Evolutionary conservation across 2,113 vertebrate genomes (phyloP), one percentile per base, ranked within the genome.

Genomic region (Gobio gobio): DNA sequence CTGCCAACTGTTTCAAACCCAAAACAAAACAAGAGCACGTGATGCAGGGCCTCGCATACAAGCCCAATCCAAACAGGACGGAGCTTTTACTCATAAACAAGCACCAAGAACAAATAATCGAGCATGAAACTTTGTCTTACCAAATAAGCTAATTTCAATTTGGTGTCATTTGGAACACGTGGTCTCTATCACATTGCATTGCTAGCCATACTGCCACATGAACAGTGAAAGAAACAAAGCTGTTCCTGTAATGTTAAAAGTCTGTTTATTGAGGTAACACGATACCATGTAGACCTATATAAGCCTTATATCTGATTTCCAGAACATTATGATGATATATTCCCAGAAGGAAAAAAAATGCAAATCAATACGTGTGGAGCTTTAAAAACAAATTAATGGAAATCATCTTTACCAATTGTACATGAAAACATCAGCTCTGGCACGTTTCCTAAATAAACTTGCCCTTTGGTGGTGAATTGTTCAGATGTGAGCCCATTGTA

Each of bases 381-480:
- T 45, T 79, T 76, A 20, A 63, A 59, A 26, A 26, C 36, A 63
- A 79, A 79, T 45, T 0, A 24, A 63, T 64, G 78, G 8, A 79
- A 79, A 79, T 47, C 13, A 26, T 45, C 8, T 80, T 12, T 47
- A 20, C 12, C 40, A 45, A 13, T 8, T 20, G 7, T 20, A 63
- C 13, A 26, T 79, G 13, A 26, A 43, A 14, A 14, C 45, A 18
- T 66, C 26, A 49, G 54, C 20, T 16, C 29, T 36, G n/a, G 10
- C n/a, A 63, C 47, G n/a, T 36, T 54, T 49, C 14, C 47, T 40
- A 72, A 82, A 81, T 66, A 81, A 64, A 72, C 22, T 33, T 43
- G 66, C 16, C 80, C 20, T 56, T 72, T 82, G 33, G 29, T 68
- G 40, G 16, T 40, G 47, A 36, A 82, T 82, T 72, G 61, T 82